These are phyloP conservation scores for Dexiosoma caninum DNA, from an alignment of 2,888 invertebrate genomes.

Conservation along the genomic window DNA sequence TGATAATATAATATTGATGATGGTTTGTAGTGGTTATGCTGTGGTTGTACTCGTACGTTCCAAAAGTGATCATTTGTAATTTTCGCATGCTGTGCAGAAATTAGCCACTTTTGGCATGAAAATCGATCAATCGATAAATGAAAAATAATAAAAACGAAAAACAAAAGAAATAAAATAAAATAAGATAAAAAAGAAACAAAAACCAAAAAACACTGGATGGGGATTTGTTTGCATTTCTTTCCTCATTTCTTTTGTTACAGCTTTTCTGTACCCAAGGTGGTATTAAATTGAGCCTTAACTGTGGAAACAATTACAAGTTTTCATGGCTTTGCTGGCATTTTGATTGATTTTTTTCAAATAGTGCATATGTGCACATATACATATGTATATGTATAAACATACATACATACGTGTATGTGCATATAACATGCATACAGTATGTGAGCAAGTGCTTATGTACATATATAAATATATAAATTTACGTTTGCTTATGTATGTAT, in stretches of 20 bases:
- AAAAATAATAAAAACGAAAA: background rate
- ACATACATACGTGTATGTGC: too few relatives aligned
- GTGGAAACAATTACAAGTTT: conserved; percentile 38
- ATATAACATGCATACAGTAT: too few relatives aligned
- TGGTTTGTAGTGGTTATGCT: background rate
- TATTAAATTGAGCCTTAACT: conserved; percentile 30
- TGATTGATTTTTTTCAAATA: conserved; percentile 52
- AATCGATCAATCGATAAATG: conserved; percentile 59
- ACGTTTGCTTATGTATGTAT: too few relatives aligned
- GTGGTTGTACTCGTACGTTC: background rate
- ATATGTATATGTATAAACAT: background rate
- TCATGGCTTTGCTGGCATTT: conserved; percentile 49
- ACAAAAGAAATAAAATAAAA: too few relatives aligned
- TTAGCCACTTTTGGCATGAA: conserved; percentile 64
- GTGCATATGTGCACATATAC: background rate
- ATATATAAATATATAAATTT: too few relatives aligned
- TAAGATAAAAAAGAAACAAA: too few relatives aligned
- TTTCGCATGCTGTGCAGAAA: conserved; percentile 64
- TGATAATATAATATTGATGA: conserved; percentile 38
- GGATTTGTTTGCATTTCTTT: conserved; percentile 31
- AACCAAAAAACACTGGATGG: conserved; percentile 20
- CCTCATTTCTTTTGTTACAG: conserved; percentile 10
- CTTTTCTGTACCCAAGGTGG: conserved; percentile 21
- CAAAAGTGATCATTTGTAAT: conserved; percentile 51
- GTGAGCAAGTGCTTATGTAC: too few relatives aligned